Conservation (phyloP, 2,113 vertebrate species). For the Aegotheles bennettii region DNA sequence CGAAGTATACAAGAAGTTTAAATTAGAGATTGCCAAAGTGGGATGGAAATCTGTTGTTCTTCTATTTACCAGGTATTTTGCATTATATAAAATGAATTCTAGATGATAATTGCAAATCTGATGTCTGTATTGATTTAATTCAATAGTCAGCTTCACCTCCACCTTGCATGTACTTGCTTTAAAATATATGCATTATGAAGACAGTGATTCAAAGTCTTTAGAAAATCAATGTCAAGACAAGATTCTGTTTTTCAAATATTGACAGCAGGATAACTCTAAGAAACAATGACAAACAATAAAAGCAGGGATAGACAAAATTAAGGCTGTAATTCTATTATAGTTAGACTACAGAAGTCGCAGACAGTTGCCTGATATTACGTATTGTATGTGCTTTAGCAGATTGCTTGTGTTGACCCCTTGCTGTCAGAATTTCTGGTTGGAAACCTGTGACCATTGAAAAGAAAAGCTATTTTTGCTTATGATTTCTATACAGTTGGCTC, state of each 20-base stretch:
- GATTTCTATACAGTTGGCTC: neutral
- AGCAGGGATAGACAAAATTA: neutral
- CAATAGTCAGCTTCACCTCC: slow-evolving; percentile 38
- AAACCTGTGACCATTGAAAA: neutral
- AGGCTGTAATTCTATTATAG: neutral
- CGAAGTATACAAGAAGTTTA: neutral
- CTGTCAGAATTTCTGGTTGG: neutral
- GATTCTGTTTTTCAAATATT: slow-evolving; percentile 48
- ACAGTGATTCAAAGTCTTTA: slow-evolving; percentile 31
- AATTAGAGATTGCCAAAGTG: neutral
- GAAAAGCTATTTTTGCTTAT: neutral
- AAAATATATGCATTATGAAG: slow-evolving; percentile 54
- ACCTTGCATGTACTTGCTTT: slow-evolving; percentile 28
- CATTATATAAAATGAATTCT: neutral
- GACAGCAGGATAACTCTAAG: slow-evolving; percentile 41
- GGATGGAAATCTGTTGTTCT: neutral
- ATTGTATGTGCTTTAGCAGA: neutral
- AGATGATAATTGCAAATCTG: neutral
- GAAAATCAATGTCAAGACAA: slow-evolving; percentile 47
- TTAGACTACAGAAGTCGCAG: neutral
- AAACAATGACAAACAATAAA: slow-evolving; percentile 47
- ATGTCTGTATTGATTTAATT: slow-evolving; percentile 49
- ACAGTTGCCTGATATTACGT: neutral
- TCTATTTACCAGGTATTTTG: neutral
- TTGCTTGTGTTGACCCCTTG: neutral